These are phyloP conservation scores for Chymomyza amoena DNA, from an alignment of 2,888 invertebrate species.

Conservation along the genomic window DNA sequence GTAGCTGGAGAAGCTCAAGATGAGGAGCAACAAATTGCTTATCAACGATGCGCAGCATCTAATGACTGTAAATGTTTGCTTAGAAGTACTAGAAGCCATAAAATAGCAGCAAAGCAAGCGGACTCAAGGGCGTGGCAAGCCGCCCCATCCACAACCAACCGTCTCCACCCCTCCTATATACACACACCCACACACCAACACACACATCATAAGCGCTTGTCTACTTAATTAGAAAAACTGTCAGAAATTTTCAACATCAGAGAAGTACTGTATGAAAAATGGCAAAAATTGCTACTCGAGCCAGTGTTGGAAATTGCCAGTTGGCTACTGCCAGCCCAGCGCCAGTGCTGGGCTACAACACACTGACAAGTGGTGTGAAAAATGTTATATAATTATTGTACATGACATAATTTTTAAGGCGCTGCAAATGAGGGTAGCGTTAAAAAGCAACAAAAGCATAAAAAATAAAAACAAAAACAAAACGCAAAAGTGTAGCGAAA, in stretches of 20 bases:
- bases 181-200: neutral
- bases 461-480: neutral
- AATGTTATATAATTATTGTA: constrained; percentile 64
- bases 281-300: constrained; percentile 14
- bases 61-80: constrained; percentile 2
- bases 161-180: too few species aligned
- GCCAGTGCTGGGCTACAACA: neutral
- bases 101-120: neutral
- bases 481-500: neutral
- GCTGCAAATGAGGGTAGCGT: constrained; percentile 8
- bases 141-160: neutral
- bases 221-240: constrained; percentile 64
- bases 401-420: constrained; percentile 39
- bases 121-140: constrained; percentile 29
- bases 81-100: neutral
- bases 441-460: neutral
- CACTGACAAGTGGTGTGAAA: constrained; percentile 40
- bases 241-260: constrained; percentile 44
- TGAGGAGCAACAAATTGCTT: neutral
- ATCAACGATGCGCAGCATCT: neutral
- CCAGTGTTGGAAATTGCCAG: neutral
- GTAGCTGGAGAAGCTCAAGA: neutral
- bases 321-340: neutral
- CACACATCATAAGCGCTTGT: constrained; percentile 28
- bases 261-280: constrained; percentile 55